phyloP scores from a whole-genome alignment of 2,888 invertebrate species.

The Enchytraeus crypticus region DNA sequence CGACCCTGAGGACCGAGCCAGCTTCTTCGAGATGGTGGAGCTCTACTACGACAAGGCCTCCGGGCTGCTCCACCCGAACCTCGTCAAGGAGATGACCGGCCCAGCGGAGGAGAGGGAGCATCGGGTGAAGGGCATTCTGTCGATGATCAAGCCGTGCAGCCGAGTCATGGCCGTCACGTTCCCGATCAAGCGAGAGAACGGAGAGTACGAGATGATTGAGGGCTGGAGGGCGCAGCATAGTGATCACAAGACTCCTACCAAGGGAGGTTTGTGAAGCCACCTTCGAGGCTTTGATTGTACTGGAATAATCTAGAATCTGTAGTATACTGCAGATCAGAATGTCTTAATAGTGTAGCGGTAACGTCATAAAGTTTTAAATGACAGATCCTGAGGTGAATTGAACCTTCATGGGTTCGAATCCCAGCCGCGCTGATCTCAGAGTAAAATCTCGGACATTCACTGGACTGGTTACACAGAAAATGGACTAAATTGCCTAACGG shows the following conservation, averaged over 20 bases:
- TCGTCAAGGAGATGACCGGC: constrained; percentile 73
- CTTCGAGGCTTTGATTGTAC: not conserved
- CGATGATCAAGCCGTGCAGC: constrained; percentile 94
- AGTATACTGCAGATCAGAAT: not conserved
- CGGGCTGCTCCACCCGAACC: constrained; percentile 68
- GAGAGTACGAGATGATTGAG: constrained; percentile 89
- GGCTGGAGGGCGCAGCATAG: constrained; percentile 96
- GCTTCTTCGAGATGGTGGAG: constrained; percentile 60
- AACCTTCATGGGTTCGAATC: too few species aligned
- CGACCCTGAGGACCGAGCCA: constrained; percentile 18
- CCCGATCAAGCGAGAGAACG: constrained; percentile 89
- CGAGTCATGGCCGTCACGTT: constrained; percentile 75
- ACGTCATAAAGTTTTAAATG: too few species aligned
- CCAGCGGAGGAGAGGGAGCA: constrained; percentile 75
- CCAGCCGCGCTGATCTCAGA: too few species aligned
- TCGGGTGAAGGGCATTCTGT: constrained; percentile 73
- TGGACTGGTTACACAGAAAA: too few species aligned
- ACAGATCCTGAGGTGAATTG: too few species aligned
- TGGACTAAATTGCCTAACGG: too few species aligned
- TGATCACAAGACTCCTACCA: constrained; percentile 91
- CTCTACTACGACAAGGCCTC: constrained; percentile 96
- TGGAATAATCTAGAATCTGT: not conserved
- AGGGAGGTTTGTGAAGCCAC: constrained; percentile 69
- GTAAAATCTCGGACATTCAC: too few species aligned
- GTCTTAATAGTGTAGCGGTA: too few species aligned